Evolutionary conservation across 2,888 invertebrate species (phyloP).

Genomic region (Augochlorella aurata): DNA sequence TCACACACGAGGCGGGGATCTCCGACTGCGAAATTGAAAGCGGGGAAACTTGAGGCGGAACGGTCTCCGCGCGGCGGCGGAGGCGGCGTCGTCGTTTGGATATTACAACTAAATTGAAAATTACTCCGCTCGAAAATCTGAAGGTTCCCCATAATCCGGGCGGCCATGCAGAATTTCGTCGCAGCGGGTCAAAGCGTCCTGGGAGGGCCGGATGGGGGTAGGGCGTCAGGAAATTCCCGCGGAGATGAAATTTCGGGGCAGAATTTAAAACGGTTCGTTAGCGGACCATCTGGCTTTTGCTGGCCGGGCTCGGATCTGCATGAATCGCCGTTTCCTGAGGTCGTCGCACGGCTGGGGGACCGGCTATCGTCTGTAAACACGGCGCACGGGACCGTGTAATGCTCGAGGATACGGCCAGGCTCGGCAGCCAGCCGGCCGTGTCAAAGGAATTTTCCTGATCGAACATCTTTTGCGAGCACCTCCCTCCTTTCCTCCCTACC

Average conservation of each 20-base stretch:
- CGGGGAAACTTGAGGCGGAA: neutral
- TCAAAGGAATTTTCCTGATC: conserved; percentile 52
- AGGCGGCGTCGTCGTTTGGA: neutral
- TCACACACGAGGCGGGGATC: neutral
- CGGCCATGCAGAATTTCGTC: conserved; percentile 30
- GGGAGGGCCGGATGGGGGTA: no score
- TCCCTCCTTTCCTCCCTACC: no score
- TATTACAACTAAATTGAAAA: conserved; percentile 10
- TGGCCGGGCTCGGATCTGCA: conserved; percentile 25
- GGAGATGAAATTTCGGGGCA: conserved; percentile 47
- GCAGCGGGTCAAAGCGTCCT: conserved; percentile 20
- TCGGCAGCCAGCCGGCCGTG: conserved; percentile 19
- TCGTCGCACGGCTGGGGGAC: neutral
- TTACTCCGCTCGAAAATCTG: neutral
- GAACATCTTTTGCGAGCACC: conserved; percentile 32
- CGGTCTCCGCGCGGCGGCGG: neutral
- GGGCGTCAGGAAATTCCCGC: conserved; percentile 42
- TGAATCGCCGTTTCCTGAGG: conserved; percentile 18
- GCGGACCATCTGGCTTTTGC: conserved; percentile 27
- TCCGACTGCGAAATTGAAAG: conserved; percentile 2
- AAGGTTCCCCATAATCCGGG: conserved; percentile 3
- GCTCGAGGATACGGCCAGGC: conserved; percentile 14
- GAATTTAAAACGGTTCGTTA: conserved; percentile 59
- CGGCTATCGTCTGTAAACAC: conserved; percentile 46
- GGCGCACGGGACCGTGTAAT: conserved; percentile 35